A percentile compares a stretch with the other conserved stretches of the same genome.
Evolutionary conservation across 2,888 invertebrate species (phyloP).

Genomic region (Eupithecia inturbata): DNA sequence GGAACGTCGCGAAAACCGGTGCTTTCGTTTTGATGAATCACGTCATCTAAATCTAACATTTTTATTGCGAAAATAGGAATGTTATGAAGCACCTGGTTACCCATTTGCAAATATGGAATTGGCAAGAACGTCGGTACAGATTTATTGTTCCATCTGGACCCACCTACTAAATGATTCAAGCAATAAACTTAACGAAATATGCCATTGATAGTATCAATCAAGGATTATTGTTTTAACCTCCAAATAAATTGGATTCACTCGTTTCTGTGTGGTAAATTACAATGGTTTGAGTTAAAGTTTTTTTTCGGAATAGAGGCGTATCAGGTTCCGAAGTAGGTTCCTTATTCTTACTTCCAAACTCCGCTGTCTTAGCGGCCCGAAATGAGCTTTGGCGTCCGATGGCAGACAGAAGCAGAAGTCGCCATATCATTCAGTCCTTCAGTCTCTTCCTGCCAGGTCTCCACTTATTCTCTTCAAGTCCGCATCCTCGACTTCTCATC

Average conservation of each 20-base stretch:
- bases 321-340: neutral
- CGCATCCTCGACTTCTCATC: neutral
- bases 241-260: slow-evolving; percentile 1
- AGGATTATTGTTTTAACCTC: slow-evolving; percentile 11
- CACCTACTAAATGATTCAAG: neutral
- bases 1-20: slow-evolving; percentile 31
- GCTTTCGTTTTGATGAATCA: slow-evolving; percentile 27
- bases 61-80: neutral
- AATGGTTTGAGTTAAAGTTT: neutral
- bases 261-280: slow-evolving; percentile 1
- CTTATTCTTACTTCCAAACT: neutral
- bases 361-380: neutral
- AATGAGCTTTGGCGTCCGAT: neutral
- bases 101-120: neutral
- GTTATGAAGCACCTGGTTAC: too few relatives aligned
- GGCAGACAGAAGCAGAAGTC: neutral
- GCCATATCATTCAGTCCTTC: neutral
- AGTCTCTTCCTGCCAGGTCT: neutral
- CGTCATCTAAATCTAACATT: slow-evolving; percentile 4
- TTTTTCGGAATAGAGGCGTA: neutral
- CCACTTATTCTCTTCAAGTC: neutral
- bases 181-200: neutral
- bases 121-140: neutral
- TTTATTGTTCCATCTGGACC: neutral
- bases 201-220: slow-evolving; percentile 1